phyloP scores from a whole-genome alignment of 1,140 invertebrate species.

The Ridgeia piscesae region DNA sequence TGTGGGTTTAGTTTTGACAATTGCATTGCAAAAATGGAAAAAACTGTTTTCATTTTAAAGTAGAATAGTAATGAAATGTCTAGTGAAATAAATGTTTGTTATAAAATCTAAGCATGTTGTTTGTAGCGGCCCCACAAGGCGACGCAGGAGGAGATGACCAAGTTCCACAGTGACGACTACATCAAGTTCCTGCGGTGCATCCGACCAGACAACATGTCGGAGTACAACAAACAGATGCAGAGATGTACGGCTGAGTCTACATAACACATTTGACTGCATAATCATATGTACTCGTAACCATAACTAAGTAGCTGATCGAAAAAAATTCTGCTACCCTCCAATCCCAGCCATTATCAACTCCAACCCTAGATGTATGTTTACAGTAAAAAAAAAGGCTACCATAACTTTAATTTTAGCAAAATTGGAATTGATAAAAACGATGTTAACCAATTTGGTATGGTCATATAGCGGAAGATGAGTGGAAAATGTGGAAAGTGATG shows the following conservation, averaged over 20 bases:
- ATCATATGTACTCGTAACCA: no score
- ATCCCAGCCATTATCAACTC: no score
- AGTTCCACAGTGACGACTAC: slow-evolving; percentile 99
- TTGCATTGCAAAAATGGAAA: not conserved
- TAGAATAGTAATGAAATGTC: not conserved
- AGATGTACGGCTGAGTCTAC: slow-evolving; percentile 62
- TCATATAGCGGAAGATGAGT: no score
- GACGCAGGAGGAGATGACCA: slow-evolving; percentile 99
- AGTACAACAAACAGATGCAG: slow-evolving; percentile 99
- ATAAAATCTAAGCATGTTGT: not conserved
- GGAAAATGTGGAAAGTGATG: not conserved
- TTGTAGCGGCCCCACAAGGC: slow-evolving; percentile 89
- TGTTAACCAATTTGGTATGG: no score
- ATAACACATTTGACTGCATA: not conserved
- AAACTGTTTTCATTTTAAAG: not conserved
- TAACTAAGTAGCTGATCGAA: no score
- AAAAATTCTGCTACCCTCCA: no score
- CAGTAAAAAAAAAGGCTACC: no score
- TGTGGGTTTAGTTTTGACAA: not conserved
- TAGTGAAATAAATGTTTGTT: not conserved
- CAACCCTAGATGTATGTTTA: no score
- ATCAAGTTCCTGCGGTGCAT: slow-evolving; percentile 96
- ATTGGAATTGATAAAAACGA: no score
- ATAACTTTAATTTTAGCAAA: no score
- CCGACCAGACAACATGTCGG: slow-evolving; percentile 97